Conservation (phyloP, 2,113 vertebrate species). For the Eurypyga helias region DNA sequence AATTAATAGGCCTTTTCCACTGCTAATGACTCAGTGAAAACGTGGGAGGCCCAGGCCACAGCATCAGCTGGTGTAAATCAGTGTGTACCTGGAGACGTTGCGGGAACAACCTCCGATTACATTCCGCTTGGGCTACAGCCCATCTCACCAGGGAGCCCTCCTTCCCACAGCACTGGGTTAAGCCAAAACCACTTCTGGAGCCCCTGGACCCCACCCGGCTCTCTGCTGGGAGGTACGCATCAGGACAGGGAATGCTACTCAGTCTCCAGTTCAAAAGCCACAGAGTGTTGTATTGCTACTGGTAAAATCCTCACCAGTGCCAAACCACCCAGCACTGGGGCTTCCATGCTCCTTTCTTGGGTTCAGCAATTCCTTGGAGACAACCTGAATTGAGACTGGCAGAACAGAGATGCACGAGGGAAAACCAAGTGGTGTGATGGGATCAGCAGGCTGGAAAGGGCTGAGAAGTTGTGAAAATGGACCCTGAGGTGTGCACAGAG, state of each 20-base stretch:
- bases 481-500: not conserved
- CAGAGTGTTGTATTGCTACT: not conserved
- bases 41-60: not conserved
- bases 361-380: not conserved
- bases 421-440: not conserved
- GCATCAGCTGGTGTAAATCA: not conserved
- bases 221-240: not conserved
- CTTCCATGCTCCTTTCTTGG: not conserved
- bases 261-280: not conserved
- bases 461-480: not conserved
- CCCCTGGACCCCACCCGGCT: not conserved
- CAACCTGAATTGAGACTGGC: not conserved
- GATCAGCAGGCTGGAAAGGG: not conserved
- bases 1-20: conserved; percentile 46
- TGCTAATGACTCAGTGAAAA: conserved; percentile 30
- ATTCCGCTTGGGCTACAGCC: not conserved
- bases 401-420: not conserved
- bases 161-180: not conserved
- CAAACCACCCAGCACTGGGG: not conserved
- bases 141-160: not conserved
- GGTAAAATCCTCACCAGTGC: not conserved
- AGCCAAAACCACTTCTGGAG: not conserved
- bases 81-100: not conserved
- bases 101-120: not conserved
- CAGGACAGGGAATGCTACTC: not conserved